Base-by-base conservation (phyloP, 2,888 invertebrate genomes). In the Ectemnius continuus region DNA sequence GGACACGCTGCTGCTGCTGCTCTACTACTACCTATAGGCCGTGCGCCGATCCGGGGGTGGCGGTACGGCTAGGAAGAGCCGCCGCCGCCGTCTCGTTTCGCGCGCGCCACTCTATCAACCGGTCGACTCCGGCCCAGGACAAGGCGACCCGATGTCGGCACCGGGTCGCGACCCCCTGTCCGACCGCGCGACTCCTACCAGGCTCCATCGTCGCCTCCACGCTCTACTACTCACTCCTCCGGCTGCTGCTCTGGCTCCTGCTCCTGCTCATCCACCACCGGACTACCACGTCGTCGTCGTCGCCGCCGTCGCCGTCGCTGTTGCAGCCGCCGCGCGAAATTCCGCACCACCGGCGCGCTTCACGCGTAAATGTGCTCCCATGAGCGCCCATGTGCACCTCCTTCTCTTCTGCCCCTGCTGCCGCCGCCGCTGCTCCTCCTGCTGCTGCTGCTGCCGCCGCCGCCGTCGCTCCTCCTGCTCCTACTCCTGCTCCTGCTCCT, bases 141-240 rank as follows among this genome's bases (percentile, higher is more conserved):
- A 84, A 80, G 73, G 74, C 78, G 78, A 75, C 77, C 84, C 80
- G 82, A 86, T 86, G 86, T 86, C 85, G 85, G 78, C 80, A 81
- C 77, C 82, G 83, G 84, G 81, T 82, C 83, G 81, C 79, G 84
- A 82, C 77, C 81, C 78, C 80, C 79, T 79, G 83, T 78, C 84
- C 80, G 80, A 81, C 82, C 78, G 80, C 70, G 80, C 83, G 82
- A 84, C 81, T 81, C 79, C 70, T 74, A 14, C 52, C 8, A 52
- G 52, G 52, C 52, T 14, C 1, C 77, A 69, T 76, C 76, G 69
- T 75, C 82, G 75, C 14, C 52, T 16, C 52, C n/a, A 52, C 52
- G 52, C 36, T 36, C 36, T 36, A 36, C 36, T 11, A 36, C 36
- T 36, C 8, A 36, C 36, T 23, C 23, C 23, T 23, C 23, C 2